phyloP scores from a whole-genome alignment of 2,797 vertebrate species.

The Naso thynnoides region DNA sequence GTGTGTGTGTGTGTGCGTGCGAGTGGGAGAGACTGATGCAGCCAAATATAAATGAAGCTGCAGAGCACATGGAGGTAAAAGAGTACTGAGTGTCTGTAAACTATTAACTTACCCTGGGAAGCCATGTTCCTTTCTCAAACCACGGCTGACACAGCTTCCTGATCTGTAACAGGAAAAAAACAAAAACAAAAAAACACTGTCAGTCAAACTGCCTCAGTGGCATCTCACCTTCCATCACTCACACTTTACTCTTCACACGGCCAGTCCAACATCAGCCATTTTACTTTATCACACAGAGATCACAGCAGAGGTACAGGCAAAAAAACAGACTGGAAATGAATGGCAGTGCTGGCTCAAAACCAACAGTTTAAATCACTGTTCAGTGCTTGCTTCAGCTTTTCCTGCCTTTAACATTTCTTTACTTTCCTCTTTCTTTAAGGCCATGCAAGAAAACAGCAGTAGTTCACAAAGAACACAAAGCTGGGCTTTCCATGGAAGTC shows the following conservation, averaged over 20 bases:
- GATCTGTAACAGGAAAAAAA: constrained; percentile 76
- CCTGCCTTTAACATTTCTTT: constrained; percentile 43
- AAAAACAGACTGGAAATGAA: constrained; percentile 17
- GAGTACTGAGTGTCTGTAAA: not conserved
- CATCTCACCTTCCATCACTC: constrained; percentile 8
- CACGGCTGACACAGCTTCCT: constrained; percentile 87
- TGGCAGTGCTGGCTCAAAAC: constrained; percentile 1
- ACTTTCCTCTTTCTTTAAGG: constrained; percentile 54
- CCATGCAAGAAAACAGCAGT: constrained; percentile 60
- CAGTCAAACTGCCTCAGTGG: constrained; percentile 30
- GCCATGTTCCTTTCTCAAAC: constrained; percentile 88
- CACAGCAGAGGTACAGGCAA: not conserved
- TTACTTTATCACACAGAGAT: constrained; percentile 14
- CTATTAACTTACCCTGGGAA: constrained; percentile 84
- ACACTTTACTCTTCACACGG: not conserved
- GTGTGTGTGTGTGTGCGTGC: not conserved
- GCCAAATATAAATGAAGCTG: not conserved
- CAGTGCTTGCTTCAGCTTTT: constrained; percentile 35
- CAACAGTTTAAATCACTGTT: constrained; percentile 19
- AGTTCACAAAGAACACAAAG: constrained; percentile 33
- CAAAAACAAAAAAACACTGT: constrained; percentile 19
- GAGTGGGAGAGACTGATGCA: not conserved
- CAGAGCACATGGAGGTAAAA: not conserved
- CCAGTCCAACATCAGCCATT: constrained; percentile 10
- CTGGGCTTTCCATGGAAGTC: too few species aligned